Evolutionary conservation across 1,140 invertebrate species (phyloP).

Genomic region (Drosophila lacteicornis): DNA sequence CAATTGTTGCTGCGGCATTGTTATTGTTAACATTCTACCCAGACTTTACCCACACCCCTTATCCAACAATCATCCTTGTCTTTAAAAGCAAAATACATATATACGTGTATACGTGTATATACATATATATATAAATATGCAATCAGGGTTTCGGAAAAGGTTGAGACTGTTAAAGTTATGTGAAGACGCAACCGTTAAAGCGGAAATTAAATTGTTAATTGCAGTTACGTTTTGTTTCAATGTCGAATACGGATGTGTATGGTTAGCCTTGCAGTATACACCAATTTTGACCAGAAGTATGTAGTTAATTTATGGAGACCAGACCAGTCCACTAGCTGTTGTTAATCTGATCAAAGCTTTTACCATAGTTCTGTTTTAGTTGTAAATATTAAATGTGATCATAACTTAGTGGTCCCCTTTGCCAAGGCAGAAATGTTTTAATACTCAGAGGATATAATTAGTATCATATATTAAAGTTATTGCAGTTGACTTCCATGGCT

Average conservation of each 20-base stretch:
- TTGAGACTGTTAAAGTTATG: constrained; percentile 5
- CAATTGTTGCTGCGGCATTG: constrained; percentile 67
- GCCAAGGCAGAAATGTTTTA: too few species aligned
- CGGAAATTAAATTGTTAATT: constrained; percentile 67
- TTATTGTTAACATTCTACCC: constrained; percentile 72
- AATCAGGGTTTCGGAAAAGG: constrained; percentile 12
- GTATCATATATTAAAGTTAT: constrained; percentile 24
- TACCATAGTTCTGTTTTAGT: too few species aligned
- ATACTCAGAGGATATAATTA: too few species aligned
- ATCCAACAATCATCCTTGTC: constrained; percentile 28
- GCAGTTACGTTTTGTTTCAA: constrained; percentile 44
- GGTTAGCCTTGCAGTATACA: background rate
- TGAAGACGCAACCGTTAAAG: constrained; percentile 5
- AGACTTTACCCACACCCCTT: constrained; percentile 33
- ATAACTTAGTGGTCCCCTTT: background rate
- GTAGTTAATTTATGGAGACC: background rate
- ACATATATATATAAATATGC: constrained; percentile 6
- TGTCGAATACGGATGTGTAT: constrained; percentile 14
- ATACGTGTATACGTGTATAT: constrained; percentile 6
- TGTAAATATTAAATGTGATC: too few species aligned
- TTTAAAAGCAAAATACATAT: constrained; percentile 32
- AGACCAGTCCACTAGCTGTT: background rate
- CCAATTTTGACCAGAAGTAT: background rate
- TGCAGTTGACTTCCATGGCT: background rate
- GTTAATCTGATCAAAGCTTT: too few species aligned